These are phyloP conservation scores for Neostethus bicornis DNA, from an alignment of 2,797 vertebrate genomes.

Conservation along the genomic window DNA sequence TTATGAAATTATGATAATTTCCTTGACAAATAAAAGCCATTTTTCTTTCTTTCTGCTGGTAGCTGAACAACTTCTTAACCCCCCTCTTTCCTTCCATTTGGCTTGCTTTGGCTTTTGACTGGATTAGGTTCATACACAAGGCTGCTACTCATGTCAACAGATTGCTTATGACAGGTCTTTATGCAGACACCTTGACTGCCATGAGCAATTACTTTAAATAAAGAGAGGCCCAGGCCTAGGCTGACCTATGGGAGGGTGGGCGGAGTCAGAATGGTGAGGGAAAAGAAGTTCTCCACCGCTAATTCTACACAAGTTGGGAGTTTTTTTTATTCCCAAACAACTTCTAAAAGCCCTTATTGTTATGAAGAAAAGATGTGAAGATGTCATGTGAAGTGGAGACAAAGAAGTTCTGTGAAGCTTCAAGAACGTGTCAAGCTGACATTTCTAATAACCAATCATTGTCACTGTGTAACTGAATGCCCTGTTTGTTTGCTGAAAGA, in stretches of 20 bases:
- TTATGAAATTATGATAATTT: constrained; percentile 10
- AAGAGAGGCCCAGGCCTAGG: constrained; percentile 54
- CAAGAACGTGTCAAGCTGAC: constrained; percentile 17
- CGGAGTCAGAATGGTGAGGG: constrained; percentile 19
- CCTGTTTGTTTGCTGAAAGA: constrained; percentile 11
- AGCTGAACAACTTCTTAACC: constrained; percentile 53
- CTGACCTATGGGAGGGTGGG: constrained; percentile 55
- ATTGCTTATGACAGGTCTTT: constrained; percentile 79
- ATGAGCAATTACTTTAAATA: constrained; percentile 73
- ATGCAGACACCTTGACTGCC: constrained; percentile 77
- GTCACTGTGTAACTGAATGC: not conserved
- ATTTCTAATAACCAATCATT: constrained; percentile 17
- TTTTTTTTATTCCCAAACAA: constrained; percentile 13
- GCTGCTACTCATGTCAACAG: constrained; percentile 67
- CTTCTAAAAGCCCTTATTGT: constrained; percentile 11
- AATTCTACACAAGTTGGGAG: constrained; percentile 38
- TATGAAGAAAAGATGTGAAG: constrained; percentile 4
- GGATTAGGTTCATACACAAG: constrained; percentile 73
- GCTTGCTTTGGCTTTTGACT: constrained; percentile 51
- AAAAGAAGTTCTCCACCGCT: constrained; percentile 26
- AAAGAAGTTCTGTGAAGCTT: constrained; percentile 11
- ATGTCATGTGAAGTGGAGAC: constrained; percentile 8
- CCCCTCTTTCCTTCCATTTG: constrained; percentile 37
- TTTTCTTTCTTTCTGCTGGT: constrained; percentile 11
- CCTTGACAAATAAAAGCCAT: constrained; percentile 41